phyloP scores from a whole-genome alignment of 2,888 invertebrate genomes.

The Agriopis aurantiaria region DNA sequence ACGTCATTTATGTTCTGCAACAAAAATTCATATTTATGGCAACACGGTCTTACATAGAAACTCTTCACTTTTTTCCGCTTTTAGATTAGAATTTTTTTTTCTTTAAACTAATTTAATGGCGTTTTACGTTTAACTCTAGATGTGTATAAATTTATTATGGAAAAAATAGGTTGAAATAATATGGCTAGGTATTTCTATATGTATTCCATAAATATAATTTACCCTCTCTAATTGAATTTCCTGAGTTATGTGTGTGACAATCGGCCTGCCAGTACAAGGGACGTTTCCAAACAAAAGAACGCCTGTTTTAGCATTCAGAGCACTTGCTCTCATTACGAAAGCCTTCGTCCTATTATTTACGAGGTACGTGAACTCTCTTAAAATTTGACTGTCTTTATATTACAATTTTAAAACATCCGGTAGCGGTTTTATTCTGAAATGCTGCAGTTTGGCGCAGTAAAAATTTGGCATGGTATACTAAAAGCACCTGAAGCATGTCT shows the following conservation, averaged over 20 bases:
- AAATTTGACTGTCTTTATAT: constrained; percentile 34
- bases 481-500: neutral
- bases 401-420: constrained; percentile 22
- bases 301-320: constrained; percentile 56
- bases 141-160: no score
- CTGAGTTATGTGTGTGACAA: constrained; percentile 45
- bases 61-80: no score
- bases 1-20: no score
- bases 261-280: constrained; percentile 40
- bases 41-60: no score
- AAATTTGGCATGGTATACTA: constrained; percentile 4
- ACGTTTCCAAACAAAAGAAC: constrained; percentile 50
- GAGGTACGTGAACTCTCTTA: constrained; percentile 55
- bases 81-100: no score
- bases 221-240: constrained; percentile 39
- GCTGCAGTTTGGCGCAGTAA: constrained; percentile 24
- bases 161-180: no score
- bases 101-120: no score
- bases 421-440: neutral
- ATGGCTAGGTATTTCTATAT: neutral
- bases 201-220: constrained; percentile 29
- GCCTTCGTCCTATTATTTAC: constrained; percentile 58
- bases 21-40: no score
- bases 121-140: no score
- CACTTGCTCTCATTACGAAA: constrained; percentile 59